Evolutionary conservation across 1,140 invertebrate genomes (phyloP).

Genomic region (Odontomachus brunneus): DNA sequence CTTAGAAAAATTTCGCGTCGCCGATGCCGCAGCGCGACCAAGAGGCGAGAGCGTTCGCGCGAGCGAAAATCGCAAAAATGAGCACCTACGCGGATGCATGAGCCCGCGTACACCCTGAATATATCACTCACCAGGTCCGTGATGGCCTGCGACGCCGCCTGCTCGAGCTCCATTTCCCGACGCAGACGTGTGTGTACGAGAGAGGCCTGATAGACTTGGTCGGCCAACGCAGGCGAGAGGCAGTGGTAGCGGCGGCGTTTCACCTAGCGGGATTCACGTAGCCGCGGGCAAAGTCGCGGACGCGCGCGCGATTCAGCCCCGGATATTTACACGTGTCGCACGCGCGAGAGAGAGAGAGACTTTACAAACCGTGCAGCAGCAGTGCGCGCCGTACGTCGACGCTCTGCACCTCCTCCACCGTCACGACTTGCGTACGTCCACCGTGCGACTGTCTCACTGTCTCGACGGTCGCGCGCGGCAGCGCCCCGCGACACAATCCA

Average conservation of each 20-base stretch:
- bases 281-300: no score
- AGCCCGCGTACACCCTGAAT: conserved; percentile 46
- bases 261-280: no score
- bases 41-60: conserved; percentile 77
- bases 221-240: conserved; percentile 65
- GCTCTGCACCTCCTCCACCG: no score
- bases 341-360: conserved; percentile 38
- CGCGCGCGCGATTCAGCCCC: no score
- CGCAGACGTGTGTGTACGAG: conserved; percentile 41
- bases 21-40: conserved; percentile 68
- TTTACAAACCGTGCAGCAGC: no score
- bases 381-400: no score
- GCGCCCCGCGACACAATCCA: conserved; percentile 70
- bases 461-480: conserved; percentile 53
- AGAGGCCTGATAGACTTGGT: conserved; percentile 73
- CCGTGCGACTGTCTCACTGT: conserved; percentile 35
- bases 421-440: conserved; percentile 3
- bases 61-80: conserved; percentile 61
- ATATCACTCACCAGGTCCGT: conserved; percentile 77
- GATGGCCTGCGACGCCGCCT: conserved; percentile 70
- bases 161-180: conserved; percentile 81
- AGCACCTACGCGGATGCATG: conserved; percentile 50
- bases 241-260: background rate
- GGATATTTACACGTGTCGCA: no score
- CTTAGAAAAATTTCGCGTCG: conserved; percentile 91